Evolutionary conservation across 2,113 vertebrate genomes (phyloP).

Genomic region (Tyrannus savana): DNA sequence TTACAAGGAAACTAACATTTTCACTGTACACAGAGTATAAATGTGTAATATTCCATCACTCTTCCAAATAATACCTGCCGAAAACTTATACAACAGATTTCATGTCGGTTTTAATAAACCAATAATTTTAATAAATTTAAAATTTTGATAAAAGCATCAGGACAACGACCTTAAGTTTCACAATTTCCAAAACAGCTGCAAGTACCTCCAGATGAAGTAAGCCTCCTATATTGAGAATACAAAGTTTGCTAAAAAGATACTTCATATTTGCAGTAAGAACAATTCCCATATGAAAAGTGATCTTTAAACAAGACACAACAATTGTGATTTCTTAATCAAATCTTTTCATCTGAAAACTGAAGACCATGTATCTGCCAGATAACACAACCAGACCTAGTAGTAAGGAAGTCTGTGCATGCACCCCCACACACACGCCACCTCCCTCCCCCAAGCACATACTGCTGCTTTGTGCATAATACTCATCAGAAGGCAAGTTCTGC

Average conservation of each 20-base stretch:
- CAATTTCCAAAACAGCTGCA: background rate
- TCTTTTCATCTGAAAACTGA: background rate
- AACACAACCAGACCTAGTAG: background rate
- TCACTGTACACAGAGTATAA: background rate
- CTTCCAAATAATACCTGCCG: background rate
- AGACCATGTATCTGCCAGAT: background rate
- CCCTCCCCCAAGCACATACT: background rate
- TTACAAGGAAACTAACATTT: background rate
- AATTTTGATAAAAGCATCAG: background rate
- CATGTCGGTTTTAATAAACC: background rate
- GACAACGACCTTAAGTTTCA: background rate
- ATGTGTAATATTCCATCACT: background rate
- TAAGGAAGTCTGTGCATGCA: background rate
- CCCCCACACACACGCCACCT: fast-evolving
- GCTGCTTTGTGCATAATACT: background rate
- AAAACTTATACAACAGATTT: background rate
- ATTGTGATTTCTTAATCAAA: background rate
- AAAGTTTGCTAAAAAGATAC: background rate
- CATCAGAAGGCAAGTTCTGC: background rate
- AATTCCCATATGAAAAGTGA: background rate
- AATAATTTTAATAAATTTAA: background rate
- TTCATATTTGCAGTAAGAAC: background rate
- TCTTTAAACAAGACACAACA: background rate
- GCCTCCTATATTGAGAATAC: background rate
- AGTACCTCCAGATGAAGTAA: background rate